Conservation (phyloP, 2,888 invertebrate genomes). For the Cabera pusaria region DNA sequence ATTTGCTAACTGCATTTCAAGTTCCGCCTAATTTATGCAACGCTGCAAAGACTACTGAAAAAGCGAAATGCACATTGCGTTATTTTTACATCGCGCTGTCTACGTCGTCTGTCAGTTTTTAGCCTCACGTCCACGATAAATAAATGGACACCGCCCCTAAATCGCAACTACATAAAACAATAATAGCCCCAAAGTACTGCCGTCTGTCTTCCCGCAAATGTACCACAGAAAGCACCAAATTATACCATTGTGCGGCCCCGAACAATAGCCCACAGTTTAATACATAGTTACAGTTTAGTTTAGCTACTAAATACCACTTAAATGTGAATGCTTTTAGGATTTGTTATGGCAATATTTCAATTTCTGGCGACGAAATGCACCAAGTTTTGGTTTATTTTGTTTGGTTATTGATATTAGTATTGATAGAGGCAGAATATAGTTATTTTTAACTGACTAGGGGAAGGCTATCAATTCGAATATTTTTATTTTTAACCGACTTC, state of each 20-base stretch:
- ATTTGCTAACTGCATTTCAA: too few relatives aligned
- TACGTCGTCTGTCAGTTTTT: too few relatives aligned
- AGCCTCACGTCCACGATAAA: too few relatives aligned
- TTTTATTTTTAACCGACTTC: too few relatives aligned
- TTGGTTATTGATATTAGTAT: neutral
- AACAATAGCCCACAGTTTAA: constrained; percentile 46
- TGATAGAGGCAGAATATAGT: too few relatives aligned
- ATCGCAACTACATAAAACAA: constrained; percentile 12
- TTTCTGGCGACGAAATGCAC: too few relatives aligned
- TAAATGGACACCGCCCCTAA: constrained; percentile 6
- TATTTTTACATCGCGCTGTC: too few relatives aligned
- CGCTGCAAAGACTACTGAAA: too few relatives aligned
- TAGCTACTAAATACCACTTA: constrained; percentile 49
- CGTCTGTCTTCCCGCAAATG: constrained; percentile 27
- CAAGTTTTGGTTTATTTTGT: neutral
- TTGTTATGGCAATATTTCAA: constrained; percentile 12
- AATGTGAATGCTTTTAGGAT: constrained; percentile 11
- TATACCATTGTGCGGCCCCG: constrained; percentile 51
- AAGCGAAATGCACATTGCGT: too few relatives aligned
- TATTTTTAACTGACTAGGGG: too few relatives aligned
- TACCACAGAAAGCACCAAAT: constrained; percentile 37
- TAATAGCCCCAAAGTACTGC: constrained; percentile 16
- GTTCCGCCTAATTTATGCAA: too few relatives aligned
- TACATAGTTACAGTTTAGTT: constrained; percentile 42
- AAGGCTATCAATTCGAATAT: too few relatives aligned